Conservation (phyloP, 2,797 vertebrate genomes). For the Sebastes taczanowskii region DNA sequence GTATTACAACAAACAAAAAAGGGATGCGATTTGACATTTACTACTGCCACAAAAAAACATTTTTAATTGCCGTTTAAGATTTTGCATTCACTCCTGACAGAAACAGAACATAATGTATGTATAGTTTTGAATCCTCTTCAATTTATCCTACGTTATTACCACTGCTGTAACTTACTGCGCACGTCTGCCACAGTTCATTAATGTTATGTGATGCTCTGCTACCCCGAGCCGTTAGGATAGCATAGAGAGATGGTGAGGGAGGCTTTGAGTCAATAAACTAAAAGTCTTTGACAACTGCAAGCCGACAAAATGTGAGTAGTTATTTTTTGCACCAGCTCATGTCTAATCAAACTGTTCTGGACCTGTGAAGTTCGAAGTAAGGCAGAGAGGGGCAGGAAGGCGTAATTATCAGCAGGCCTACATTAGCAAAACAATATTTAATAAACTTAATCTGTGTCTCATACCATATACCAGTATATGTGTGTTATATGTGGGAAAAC, state of each 20-base stretch:
- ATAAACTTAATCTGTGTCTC: background rate
- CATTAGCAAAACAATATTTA: background rate
- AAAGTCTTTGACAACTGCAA: no score
- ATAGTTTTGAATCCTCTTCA: background rate
- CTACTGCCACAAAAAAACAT: no score
- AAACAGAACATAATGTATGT: background rate
- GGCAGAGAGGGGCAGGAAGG: background rate
- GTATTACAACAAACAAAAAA: background rate
- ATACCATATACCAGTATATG: no score
- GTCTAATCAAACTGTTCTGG: no score
- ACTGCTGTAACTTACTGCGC: background rate
- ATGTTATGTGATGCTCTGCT: background rate
- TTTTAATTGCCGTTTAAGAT: background rate
- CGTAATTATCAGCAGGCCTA: background rate
- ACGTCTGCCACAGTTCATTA: background rate
- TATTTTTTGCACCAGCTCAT: no score
- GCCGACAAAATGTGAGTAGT: no score
- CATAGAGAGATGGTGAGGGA: background rate
- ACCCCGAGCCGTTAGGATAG: background rate
- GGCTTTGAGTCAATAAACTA: no score
- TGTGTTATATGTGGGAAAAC: no score
- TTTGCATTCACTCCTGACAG: background rate
- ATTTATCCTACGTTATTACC: background rate
- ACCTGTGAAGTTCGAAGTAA: background rate
- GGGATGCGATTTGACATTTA: background rate